Conservation (phyloP, 2,888 invertebrate species). For the Xanthia icteritia region DNA sequence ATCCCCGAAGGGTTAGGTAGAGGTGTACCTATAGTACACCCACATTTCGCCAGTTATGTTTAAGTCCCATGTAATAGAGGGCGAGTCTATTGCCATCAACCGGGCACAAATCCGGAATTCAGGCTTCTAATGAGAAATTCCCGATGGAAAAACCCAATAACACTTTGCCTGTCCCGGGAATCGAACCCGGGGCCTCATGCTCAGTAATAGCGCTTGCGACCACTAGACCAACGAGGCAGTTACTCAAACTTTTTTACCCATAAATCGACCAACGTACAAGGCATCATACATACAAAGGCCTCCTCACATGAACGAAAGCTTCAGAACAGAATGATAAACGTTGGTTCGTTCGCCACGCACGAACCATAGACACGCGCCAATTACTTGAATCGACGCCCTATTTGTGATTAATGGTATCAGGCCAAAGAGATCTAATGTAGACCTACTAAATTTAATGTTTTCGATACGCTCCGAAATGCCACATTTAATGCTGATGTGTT, state of each 20-base stretch:
- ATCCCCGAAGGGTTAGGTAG: too few species aligned
- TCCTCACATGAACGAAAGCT: slow-evolving; percentile 22
- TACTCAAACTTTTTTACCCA: neutral
- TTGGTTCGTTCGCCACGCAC: slow-evolving; percentile 45
- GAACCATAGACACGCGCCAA: slow-evolving; percentile 49
- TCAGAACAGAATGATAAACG: slow-evolving; percentile 43
- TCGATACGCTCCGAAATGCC: neutral
- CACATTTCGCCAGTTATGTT: too few species aligned
- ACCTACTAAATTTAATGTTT: slow-evolving; percentile 20
- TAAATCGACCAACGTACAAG: neutral
- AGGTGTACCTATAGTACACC: too few species aligned
- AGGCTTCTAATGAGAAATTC: too few species aligned
- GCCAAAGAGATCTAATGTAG: slow-evolving; percentile 6
- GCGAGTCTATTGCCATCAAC: too few species aligned
- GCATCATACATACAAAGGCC: neutral
- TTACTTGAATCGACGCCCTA: slow-evolving; percentile 47
- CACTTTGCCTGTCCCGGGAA: too few species aligned
- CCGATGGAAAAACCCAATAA: too few species aligned
- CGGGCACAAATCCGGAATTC: too few species aligned
- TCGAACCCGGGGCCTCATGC: too few species aligned
- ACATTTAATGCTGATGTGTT: neutral
- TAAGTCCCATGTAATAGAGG: too few species aligned
- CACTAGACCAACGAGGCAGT: too few species aligned
- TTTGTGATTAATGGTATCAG: slow-evolving; percentile 40
- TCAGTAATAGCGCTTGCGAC: too few species aligned